Evolutionary conservation across 2,797 vertebrate species (phyloP), one percentile per base, ranked within the genome.

Genomic region (Poecilia velifera): DNA sequence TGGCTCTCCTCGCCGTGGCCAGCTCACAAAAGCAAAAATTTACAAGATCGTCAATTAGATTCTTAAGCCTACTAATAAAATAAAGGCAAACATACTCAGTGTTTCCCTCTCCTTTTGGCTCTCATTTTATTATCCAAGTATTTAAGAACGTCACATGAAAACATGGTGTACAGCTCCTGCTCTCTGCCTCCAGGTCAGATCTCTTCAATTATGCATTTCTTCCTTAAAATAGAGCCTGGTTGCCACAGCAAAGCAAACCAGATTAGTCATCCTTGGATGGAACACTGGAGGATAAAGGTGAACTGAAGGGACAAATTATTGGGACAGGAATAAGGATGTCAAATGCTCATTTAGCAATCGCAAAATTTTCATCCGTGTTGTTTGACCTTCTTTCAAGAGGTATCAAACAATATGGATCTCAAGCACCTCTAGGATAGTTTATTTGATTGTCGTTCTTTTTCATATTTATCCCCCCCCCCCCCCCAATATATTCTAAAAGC

Each of bases 171-270:
- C 79, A 84, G 8, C 71, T 73, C 77, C 72, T 84, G 64, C 76
- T 85, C 76, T 84, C 51, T 89, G 86, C 84, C 88, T 91, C 76
- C 81, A 88, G 83, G 86, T 94, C 87, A 90, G 81, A 78, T 90
- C 85, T 80, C 84, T 89, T 94, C 93, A 95, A 95, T 95, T 94
- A 95, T 94, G 92, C 68, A 96, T 94, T 91, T 80, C 73, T 82
- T 83, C 83, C 93, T 91, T 87, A 94, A 95, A 95, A 94, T 94
- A 96, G 93, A 90, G 73, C 3, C 20, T 55, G 34, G 92, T 80
- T 89, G 91, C 82, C 83, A 80, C 85, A 87, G 92, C 78, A 87
- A 89, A 88, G 87, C 83, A 91, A 95, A 90, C 85, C 59, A 72
- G 82, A 93, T 94, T 89, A 89, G 77, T 94, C 89, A 89, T 92